Conservation (phyloP, 2,888 invertebrate species). For the Tetragonisca angustula region DNA sequence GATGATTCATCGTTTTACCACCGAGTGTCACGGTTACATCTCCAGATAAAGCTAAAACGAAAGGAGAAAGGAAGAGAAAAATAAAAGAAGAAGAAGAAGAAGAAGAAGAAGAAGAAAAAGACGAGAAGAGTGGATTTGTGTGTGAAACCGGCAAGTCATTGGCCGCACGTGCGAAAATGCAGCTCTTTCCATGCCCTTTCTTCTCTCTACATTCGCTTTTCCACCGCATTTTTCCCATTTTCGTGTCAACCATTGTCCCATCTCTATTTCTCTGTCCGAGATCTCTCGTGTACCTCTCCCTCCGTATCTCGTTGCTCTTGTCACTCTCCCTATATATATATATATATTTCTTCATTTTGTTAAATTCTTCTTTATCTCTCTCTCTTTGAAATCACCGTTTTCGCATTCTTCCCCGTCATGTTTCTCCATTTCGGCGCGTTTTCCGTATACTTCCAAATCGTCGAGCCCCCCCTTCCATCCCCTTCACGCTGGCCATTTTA, state of each 20-base stretch:
- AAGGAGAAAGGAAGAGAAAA: no score
- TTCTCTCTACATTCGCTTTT: background rate
- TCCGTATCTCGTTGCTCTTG: background rate
- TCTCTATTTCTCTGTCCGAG: background rate
- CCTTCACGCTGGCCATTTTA: background rate
- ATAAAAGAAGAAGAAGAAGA: no score
- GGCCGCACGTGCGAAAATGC: background rate
- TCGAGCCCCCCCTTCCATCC: background rate
- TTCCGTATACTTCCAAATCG: background rate
- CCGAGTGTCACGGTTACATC: no score
- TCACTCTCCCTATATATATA: background rate
- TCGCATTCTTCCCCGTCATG: background rate
- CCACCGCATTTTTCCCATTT: background rate
- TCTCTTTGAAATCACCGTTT: background rate
- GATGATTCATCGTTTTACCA: background rate
- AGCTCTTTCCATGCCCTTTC: background rate
- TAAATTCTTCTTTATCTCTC: background rate
- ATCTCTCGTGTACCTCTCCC: background rate
- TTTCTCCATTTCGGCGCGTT: background rate
- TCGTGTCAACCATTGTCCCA: background rate
- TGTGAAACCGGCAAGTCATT: slow-evolving; percentile 3
- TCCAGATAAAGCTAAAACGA: background rate
- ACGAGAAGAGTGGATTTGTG: background rate
- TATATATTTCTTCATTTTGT: background rate
- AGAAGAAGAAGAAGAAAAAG: background rate